Evolutionary conservation across 2,797 vertebrate genomes (phyloP).

Genomic region (Acipenser ruthenus): DNA sequence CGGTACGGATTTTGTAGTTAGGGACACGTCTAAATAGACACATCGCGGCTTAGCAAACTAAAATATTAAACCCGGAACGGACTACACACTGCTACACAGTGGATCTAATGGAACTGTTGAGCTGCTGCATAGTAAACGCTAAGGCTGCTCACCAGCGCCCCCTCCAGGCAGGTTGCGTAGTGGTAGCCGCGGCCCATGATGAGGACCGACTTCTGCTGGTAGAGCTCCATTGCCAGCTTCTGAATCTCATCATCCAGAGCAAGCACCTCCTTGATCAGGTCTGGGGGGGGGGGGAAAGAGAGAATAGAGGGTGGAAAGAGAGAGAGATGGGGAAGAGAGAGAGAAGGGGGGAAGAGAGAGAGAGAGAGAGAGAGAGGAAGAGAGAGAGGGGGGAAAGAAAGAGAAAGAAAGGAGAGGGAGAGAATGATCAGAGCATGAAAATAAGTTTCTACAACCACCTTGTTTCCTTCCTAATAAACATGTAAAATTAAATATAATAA

Average conservation of each 20-base stretch:
- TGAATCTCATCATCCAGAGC: constrained; percentile 95
- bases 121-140: not conserved
- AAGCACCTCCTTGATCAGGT: constrained; percentile 91
- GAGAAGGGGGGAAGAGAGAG: not conserved
- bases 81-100: not conserved
- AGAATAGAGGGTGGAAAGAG: not conserved
- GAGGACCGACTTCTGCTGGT: constrained; percentile 93
- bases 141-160: constrained; percentile 74
- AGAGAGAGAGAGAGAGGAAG: not conserved
- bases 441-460: too few relatives aligned
- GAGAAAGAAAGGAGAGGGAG: accelerated
- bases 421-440: not conserved
- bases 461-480: too few relatives aligned
- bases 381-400: not conserved
- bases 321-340: accelerated
- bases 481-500: too few relatives aligned
- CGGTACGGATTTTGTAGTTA: too few relatives aligned
- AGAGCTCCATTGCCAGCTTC: constrained; percentile 84
- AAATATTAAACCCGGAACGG: too few relatives aligned
- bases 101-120: too few relatives aligned
- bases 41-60: too few relatives aligned
- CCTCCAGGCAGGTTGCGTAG: constrained; percentile 93
- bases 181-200: constrained; percentile 98
- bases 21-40: too few relatives aligned
- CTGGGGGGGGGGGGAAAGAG: constrained; percentile 39